Evolutionary conservation across 35 echinoderm and acorn worm genomes (phyloP).

Genomic region (Nesometra sesokonis): DNA sequence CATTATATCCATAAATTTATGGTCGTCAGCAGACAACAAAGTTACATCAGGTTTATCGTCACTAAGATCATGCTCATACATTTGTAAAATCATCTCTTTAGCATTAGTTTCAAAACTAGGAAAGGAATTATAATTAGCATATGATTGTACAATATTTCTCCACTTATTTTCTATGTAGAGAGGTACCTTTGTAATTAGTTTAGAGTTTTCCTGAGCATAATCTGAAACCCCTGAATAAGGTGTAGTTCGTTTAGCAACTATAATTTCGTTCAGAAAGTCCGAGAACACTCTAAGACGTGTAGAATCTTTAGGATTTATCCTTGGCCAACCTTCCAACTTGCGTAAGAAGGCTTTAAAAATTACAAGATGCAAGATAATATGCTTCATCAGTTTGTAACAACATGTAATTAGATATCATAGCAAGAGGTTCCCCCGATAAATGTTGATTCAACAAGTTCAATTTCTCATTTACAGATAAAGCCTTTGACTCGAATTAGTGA

Average conservation of each 20-base stretch:
- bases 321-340: conserved; percentile 23
- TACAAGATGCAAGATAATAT: no score
- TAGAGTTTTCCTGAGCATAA: not conserved
- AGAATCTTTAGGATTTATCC: conserved; percentile 9
- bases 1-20: no score
- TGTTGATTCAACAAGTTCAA: no score
- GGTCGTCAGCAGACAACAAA: no score
- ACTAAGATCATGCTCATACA: no score
- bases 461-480: no score
- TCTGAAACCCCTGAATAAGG: not conserved
- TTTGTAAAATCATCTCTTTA: no score
- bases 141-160: not conserved
- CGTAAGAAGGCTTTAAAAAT: not conserved
- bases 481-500: no score
- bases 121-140: not conserved
- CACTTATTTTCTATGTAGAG: not conserved
- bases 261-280: not conserved
- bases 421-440: no score
- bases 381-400: no score
- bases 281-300: not conserved
- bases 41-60: no score
- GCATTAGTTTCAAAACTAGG: not conserved
- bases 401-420: no score
- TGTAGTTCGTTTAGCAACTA: not conserved
- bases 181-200: not conserved